These are phyloP conservation scores for Gerosis bhagava DNA, from an alignment of 2,888 invertebrate species.

Conservation along the genomic window DNA sequence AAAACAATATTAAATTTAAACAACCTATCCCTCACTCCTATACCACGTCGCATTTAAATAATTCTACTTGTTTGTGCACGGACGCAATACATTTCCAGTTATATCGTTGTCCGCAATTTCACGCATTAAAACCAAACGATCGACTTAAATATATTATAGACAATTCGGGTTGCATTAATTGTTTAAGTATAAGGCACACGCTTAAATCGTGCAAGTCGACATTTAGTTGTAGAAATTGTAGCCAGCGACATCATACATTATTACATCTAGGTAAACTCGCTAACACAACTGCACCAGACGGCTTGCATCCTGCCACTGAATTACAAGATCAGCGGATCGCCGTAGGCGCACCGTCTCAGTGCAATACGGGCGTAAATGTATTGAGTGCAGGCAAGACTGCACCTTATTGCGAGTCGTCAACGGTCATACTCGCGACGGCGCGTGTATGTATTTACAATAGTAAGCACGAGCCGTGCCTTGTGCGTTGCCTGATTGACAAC, in stretches of 20 bases:
- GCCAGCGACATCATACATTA: conserved; percentile 5
- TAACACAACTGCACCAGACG: no score
- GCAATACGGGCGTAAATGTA: no score
- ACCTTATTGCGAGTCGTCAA: no score
- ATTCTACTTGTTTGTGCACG: not conserved
- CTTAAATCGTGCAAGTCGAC: conserved; percentile 5
- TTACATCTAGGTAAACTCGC: no score
- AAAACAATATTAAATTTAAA: conserved; percentile 1
- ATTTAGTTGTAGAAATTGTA: conserved; percentile 4
- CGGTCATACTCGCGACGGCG: conserved; percentile 12
- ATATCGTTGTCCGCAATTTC: no score
- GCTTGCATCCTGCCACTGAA: no score
- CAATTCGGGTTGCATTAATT: conserved; percentile 1
- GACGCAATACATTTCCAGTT: conserved; percentile 6
- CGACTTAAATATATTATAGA: conserved; percentile 2
- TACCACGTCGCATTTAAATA: not conserved
- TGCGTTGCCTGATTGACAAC: conserved; percentile 12
- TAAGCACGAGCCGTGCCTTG: not conserved
- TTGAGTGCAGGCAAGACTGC: no score
- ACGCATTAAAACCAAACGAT: no score
- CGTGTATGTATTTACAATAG: conserved; percentile 6
- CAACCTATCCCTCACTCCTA: conserved; percentile 3
- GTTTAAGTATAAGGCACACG: conserved; percentile 6
- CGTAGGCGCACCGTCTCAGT: no score
- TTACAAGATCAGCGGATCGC: no score